phyloP scores from a whole-genome alignment of 2,888 invertebrate genomes.

The Seira ritae region DNA sequence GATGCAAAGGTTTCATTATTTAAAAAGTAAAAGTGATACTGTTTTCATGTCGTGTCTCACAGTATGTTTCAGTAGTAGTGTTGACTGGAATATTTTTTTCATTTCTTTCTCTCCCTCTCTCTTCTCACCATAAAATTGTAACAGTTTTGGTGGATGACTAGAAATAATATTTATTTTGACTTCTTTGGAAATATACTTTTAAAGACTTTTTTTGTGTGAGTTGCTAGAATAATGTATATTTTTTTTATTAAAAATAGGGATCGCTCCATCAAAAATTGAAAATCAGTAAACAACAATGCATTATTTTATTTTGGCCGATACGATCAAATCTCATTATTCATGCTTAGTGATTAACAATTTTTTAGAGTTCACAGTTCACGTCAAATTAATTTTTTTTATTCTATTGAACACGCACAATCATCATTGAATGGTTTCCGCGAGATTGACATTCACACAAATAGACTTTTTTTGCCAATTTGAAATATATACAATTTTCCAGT shows the following conservation, averaged over 20 bases:
- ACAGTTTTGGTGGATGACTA: slow-evolving; percentile 58
- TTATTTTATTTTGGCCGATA: not conserved
- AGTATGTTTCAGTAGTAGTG: not conserved
- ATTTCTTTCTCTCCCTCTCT: slow-evolving; percentile 1
- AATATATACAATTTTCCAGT: too few relatives aligned
- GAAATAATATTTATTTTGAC: slow-evolving; percentile 50
- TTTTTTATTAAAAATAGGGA: slow-evolving; percentile 52
- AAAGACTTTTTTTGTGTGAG: slow-evolving; percentile 36
- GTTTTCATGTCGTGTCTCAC: not conserved
- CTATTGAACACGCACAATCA: too few relatives aligned
- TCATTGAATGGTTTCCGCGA: too few relatives aligned
- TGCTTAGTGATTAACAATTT: not conserved
- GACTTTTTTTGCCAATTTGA: too few relatives aligned
- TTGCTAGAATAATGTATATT: slow-evolving; percentile 40
- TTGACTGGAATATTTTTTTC: slow-evolving; percentile 8
- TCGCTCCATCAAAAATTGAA: slow-evolving; percentile 39
- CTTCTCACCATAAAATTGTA: slow-evolving; percentile 6
- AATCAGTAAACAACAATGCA: too few relatives aligned
- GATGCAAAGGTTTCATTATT: slow-evolving; percentile 12
- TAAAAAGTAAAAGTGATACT: not conserved
- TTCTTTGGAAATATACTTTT: slow-evolving; percentile 51
- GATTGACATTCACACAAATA: too few relatives aligned
- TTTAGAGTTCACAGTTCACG: too few relatives aligned
- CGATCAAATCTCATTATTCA: not conserved
- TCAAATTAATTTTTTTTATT: too few relatives aligned